Evolutionary conservation across 1,140 invertebrate genomes (phyloP).

Genomic region (Mycetomoellerius zeteki): DNA sequence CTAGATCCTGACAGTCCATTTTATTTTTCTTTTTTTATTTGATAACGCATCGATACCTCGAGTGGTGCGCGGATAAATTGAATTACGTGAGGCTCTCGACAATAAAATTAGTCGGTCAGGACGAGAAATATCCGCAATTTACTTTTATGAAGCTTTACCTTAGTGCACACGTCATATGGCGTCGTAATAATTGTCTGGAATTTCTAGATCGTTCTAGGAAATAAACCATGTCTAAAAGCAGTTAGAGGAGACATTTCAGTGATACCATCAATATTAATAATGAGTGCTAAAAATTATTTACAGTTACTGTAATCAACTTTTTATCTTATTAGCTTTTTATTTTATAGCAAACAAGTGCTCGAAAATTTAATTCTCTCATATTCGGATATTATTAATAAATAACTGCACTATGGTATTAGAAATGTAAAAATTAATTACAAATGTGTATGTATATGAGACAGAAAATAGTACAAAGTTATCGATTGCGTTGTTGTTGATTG

Average conservation of each 20-base stretch:
- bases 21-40: constrained; percentile 47
- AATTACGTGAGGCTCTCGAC: constrained; percentile 40
- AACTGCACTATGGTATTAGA: too few relatives aligned
- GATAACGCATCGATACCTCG: constrained; percentile 43
- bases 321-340: too few relatives aligned
- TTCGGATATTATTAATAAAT: constrained; percentile 10
- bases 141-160: constrained; percentile 41
- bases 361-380: constrained; percentile 14
- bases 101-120: constrained; percentile 47
- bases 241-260: not conserved
- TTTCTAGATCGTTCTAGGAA: not conserved
- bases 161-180: constrained; percentile 42
- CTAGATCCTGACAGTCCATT: not conserved
- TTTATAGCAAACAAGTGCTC: not conserved
- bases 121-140: constrained; percentile 55
- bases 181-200: constrained; percentile 35
- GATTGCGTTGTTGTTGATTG: not conserved
- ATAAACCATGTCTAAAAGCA: not conserved
- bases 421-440: constrained; percentile 15
- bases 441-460: too few relatives aligned
- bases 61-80: constrained; percentile 42
- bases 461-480: not conserved
- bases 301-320: not conserved
- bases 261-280: not conserved
- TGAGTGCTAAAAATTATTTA: not conserved